phyloP scores from a whole-genome alignment of 1,140 invertebrate species.

The Lutraria rhynchaena region DNA sequence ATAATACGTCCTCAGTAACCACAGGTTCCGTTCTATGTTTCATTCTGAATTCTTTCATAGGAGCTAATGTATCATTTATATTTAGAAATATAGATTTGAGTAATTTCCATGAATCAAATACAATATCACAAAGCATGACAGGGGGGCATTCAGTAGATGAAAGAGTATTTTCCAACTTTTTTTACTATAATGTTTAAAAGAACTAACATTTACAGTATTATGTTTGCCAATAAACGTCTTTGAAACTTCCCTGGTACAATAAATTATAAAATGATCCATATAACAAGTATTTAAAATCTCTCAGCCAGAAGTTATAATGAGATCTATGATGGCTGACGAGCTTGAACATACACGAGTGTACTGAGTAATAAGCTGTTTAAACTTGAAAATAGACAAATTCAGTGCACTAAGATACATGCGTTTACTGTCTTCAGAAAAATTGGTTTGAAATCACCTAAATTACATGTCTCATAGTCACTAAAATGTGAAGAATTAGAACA shows the following conservation, averaged over 20 bases:
- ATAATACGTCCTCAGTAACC: too few relatives aligned
- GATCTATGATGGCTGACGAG: slow-evolving; percentile 22
- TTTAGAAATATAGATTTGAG: too few relatives aligned
- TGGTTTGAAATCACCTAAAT: slow-evolving; percentile 4
- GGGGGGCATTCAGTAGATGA: too few relatives aligned
- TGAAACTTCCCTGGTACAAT: slow-evolving; percentile 7
- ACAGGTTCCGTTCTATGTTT: too few relatives aligned
- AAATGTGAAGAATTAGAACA: slow-evolving; percentile 3
- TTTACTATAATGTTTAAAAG: not conserved
- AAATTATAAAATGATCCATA: slow-evolving; percentile 29
- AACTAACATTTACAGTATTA: slow-evolving; percentile 7
- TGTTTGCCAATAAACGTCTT: slow-evolving; percentile 25
- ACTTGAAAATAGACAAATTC: slow-evolving; percentile 1
- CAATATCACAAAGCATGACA: too few relatives aligned
- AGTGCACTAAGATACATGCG: too few relatives aligned
- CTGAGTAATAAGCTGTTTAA: too few relatives aligned
- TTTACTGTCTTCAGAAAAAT: not conserved
- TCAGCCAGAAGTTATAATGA: slow-evolving; percentile 15
- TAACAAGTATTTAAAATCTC: too few relatives aligned
- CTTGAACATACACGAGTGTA: slow-evolving; percentile 7
- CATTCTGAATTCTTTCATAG: too few relatives aligned
- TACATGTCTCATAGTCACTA: not conserved
- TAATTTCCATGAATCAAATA: too few relatives aligned
- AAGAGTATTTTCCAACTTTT: too few relatives aligned
- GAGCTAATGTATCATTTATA: too few relatives aligned